Percentiles rank a stretch among this genome's conserved stretches.
These are phyloP conservation scores for Schrankia costaestrigalis DNA, from an alignment of 2,888 invertebrate genomes.

Conservation along the genomic window DNA sequence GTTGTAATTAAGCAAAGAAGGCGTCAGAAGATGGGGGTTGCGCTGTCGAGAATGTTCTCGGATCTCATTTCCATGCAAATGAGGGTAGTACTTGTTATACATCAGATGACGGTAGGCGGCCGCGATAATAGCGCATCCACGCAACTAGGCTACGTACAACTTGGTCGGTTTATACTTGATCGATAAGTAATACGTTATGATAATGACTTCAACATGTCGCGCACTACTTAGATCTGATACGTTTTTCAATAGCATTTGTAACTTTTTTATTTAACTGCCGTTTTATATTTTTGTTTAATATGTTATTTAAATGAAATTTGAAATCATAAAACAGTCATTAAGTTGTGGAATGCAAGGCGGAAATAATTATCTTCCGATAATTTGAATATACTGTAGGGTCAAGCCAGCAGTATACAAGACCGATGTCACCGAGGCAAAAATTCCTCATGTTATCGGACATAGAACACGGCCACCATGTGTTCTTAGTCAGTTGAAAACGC, in stretches of 20 bases:
- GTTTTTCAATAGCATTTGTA: constrained; percentile 10
- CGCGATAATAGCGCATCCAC: constrained; percentile 34
- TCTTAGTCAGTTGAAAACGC: no score
- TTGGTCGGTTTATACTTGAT: constrained; percentile 39
- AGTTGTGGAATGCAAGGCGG: no score
- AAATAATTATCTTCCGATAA: no score
- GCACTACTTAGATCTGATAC: constrained; percentile 21
- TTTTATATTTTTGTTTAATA: no score
- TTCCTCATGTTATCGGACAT: no score
- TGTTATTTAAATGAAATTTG: no score
- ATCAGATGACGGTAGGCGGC: constrained; percentile 46
- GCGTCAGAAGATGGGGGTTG: constrained; percentile 66
- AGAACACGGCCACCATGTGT: no score
- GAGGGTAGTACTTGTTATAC: constrained; percentile 66
- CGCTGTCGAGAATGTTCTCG: constrained; percentile 64
- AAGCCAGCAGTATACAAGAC: no score
- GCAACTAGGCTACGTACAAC: constrained; percentile 26
- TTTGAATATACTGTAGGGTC: no score
- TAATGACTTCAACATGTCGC: constrained; percentile 30
- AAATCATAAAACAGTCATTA: no score
- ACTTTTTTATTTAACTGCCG: no score
- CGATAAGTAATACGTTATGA: constrained; percentile 43
- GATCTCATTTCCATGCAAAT: constrained; percentile 79
- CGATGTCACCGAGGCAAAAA: no score
- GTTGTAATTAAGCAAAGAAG: constrained; percentile 74